Evolutionary conservation across 1,140 invertebrate genomes (phyloP).

Genomic region (Chlorops oryzae): DNA sequence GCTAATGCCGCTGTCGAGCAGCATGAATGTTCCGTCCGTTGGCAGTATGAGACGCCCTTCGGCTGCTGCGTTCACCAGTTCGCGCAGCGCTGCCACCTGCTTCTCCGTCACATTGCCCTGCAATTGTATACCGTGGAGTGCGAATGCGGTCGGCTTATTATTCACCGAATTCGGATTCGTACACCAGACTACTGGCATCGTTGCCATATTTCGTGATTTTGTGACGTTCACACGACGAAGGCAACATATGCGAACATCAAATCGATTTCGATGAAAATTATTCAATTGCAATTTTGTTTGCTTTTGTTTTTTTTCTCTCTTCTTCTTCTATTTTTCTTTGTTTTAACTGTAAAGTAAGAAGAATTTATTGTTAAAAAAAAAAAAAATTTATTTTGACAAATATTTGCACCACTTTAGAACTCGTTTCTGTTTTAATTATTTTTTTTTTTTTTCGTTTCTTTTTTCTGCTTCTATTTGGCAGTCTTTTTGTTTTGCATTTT

Average conservation of each 20-base stretch:
- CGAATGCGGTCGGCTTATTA: constrained; percentile 47
- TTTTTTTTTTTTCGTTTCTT: neutral
- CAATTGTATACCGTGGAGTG: constrained; percentile 44
- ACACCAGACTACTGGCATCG: constrained; percentile 47
- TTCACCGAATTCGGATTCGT: constrained; percentile 47
- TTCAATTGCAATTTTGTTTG: too few relatives aligned
- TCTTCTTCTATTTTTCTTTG: neutral
- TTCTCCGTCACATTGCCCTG: constrained; percentile 46
- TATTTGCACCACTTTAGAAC: constrained; percentile 9
- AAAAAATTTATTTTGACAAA: too few relatives aligned
- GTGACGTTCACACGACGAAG: too few relatives aligned
- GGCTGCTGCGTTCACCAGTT: constrained; percentile 44
- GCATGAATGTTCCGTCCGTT: constrained; percentile 42
- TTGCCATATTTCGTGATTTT: constrained; percentile 27
- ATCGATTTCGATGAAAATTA: too few relatives aligned
- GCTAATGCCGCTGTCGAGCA: constrained; percentile 42
- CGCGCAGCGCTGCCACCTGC: constrained; percentile 42
- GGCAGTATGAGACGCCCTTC: constrained; percentile 45
- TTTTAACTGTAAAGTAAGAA: neutral
- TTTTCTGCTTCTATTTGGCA: neutral
- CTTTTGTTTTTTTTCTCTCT: neutral
- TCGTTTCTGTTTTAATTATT: neutral
- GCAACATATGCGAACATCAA: too few relatives aligned
- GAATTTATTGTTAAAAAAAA: constrained; percentile 12
- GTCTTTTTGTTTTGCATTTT: constrained; percentile 1